Percentiles rank a stretch among this genome's conserved stretches.
Conservation (phyloP, 1,140 invertebrate genomes). For the Papilio polytes region DNA sequence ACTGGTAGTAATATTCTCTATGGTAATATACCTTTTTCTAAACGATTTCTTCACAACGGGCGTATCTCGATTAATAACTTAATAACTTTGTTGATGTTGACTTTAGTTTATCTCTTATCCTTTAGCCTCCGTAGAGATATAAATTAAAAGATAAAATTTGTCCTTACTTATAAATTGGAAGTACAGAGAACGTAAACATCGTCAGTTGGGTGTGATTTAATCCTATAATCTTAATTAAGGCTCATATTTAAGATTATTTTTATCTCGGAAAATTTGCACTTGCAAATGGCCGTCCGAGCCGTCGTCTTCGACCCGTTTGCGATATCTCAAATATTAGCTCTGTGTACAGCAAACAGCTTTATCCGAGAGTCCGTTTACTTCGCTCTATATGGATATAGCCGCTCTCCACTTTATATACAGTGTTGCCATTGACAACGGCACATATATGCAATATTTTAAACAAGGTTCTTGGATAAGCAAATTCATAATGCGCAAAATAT, state of each 20-base stretch:
- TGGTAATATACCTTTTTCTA: neutral
- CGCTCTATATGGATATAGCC: conserved; percentile 58
- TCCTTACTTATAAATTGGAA: conserved; percentile 24
- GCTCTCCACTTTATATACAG: conserved; percentile 5
- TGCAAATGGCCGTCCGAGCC: conserved; percentile 70
- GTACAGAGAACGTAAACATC: conserved; percentile 33
- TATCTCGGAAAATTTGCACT: conserved; percentile 81
- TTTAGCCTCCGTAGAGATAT: conserved; percentile 19
- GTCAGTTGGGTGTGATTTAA: conserved; percentile 51
- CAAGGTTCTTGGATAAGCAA: conserved; percentile 17
- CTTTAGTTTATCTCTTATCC: conserved; percentile 28
- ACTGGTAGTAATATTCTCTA: neutral
- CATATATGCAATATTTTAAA: conserved; percentile 14
- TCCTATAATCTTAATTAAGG: conserved; percentile 73
- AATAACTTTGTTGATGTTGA: conserved; percentile 28
- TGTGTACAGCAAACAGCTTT: conserved; percentile 70
- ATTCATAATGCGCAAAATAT: neutral
- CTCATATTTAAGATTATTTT: conserved; percentile 73
- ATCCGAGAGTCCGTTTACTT: conserved; percentile 71
- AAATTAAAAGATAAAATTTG: conserved; percentile 37
- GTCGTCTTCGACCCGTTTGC: conserved; percentile 73
- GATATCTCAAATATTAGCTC: conserved; percentile 77
- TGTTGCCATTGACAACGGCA: conserved; percentile 11
- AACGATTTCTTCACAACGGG: neutral
- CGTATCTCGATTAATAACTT: neutral